Evolutionary conservation across 2,888 invertebrate genomes (phyloP), one percentile per base, ranked within the genome.

Genomic region (Sinopyrophorus schimmeli): DNA sequence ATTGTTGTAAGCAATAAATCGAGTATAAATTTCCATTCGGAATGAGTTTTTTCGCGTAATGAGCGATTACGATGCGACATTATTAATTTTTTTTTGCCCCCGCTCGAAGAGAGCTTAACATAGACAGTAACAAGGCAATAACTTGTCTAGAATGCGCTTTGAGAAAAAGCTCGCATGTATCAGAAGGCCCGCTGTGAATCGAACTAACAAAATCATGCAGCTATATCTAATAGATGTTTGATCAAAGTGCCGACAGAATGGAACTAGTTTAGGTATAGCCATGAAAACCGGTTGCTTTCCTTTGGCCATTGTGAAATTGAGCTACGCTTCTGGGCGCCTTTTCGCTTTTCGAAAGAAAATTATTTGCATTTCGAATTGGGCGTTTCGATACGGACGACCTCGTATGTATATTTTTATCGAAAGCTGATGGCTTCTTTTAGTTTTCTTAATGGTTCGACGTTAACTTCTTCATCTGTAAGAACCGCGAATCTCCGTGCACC

Each of bases 121-220:
- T 48, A 53, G 46, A 57, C 54, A 47, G 51, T 44, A 57, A 54
- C 54, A 48, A 59, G 59, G 57, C 57, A 57, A 58, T 59, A 59
- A 59, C 59, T 59, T 54, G 55, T 58, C 56, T 54, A 52, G 58
- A 59, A 51, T 54, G 58, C 44, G 57, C 61, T 59, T 61, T 59
- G 57, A 57, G 62, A 60, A 60, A 62, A 63, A 63, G 58, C 55
- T 53, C 53, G 58, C 60, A 55, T 59, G 61, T 57, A 62, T 53
- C 54, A 53, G 47, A 47, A n/a, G 57, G 59, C 62, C 62, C 61
- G 63, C 64, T 67, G 65, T 61, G 65, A 63, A 65, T 60, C 62
- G 59, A 65, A 63, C 66, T 62, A 63, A 65, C 66, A 64, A 66
- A 68, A 66, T 64, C 65, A 65, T 62, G 64, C 63, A 60, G 63